phyloP scores from a whole-genome alignment of 92 coral and sea anemone species.

The Heteractis magnifica region DNA sequence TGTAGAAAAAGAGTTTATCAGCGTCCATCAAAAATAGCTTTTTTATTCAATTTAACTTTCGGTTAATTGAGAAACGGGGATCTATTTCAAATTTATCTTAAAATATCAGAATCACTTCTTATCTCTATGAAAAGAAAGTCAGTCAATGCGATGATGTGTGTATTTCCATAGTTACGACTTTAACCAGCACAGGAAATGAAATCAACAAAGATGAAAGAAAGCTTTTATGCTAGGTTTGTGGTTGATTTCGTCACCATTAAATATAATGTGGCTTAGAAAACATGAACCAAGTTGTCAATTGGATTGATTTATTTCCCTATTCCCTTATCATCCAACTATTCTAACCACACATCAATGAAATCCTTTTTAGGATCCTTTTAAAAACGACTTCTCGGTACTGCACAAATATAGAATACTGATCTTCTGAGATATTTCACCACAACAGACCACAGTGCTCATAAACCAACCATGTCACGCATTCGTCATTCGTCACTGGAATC shows the following conservation, averaged over 20 bases:
- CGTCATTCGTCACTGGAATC: too few species aligned
- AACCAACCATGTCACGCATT: too few species aligned
- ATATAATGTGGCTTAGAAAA: neutral
- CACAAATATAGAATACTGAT: too few species aligned
- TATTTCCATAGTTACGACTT: neutral
- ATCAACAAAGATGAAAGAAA: neutral
- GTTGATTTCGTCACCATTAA: neutral
- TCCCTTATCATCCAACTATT: neutral
- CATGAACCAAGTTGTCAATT: neutral
- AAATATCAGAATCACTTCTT: neutral
- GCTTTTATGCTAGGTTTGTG: neutral
- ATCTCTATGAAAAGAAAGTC: neutral
- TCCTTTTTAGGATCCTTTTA: too few species aligned
- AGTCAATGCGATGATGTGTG: neutral
- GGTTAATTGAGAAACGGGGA: neutral
- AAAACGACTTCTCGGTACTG: too few species aligned
- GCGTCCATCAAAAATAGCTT: neutral
- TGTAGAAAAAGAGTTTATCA: too few species aligned
- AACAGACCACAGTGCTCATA: too few species aligned
- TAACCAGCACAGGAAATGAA: neutral
- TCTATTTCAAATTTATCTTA: neutral
- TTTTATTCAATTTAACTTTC: neutral
- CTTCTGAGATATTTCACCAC: too few species aligned
- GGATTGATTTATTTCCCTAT: neutral
- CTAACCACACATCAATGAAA: neutral